Evolutionary conservation across 2,113 vertebrate species (phyloP).

Genomic region (Scolopax mira): DNA sequence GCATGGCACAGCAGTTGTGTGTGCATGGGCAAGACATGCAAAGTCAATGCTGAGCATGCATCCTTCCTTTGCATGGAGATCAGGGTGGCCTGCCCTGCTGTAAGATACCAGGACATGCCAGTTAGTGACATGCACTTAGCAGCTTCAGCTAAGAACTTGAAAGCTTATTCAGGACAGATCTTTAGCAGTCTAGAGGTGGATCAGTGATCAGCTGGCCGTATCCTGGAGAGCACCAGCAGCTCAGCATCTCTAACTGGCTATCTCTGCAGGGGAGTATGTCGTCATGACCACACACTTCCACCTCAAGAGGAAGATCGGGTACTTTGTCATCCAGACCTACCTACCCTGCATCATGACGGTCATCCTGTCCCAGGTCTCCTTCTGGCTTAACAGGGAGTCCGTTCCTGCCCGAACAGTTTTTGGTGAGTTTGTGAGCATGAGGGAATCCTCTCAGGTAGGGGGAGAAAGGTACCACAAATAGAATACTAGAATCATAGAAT

Average conservation of each 20-base stretch:
- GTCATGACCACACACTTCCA: slow-evolving; percentile 99
- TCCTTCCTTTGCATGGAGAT: rapidly evolving
- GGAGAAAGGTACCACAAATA: background rate
- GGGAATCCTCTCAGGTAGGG: background rate
- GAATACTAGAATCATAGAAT: too few species aligned
- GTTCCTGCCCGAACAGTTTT: slow-evolving; percentile 97
- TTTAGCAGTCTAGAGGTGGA: background rate
- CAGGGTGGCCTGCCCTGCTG: background rate
- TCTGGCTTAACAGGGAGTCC: slow-evolving; percentile 98
- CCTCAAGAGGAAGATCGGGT: slow-evolving; percentile 98
- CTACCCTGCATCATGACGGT: slow-evolving; percentile 99
- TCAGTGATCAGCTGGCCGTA: background rate
- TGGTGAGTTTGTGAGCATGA: slow-evolving; percentile 79
- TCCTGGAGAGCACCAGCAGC: background rate
- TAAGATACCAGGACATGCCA: background rate
- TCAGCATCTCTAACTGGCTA: slow-evolving; percentile 7
- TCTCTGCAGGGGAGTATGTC: slow-evolving; percentile 90
- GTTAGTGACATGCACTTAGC: background rate
- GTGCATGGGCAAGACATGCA: background rate
- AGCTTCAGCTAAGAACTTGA: background rate
- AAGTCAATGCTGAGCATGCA: background rate
- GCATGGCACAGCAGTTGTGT: background rate
- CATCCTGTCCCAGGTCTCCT: slow-evolving; percentile 98
- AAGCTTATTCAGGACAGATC: background rate
- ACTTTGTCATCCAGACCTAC: slow-evolving; percentile 99